Evolutionary conservation across 2,888 invertebrate species (phyloP).

Genomic region (Lithophane ornitopus): DNA sequence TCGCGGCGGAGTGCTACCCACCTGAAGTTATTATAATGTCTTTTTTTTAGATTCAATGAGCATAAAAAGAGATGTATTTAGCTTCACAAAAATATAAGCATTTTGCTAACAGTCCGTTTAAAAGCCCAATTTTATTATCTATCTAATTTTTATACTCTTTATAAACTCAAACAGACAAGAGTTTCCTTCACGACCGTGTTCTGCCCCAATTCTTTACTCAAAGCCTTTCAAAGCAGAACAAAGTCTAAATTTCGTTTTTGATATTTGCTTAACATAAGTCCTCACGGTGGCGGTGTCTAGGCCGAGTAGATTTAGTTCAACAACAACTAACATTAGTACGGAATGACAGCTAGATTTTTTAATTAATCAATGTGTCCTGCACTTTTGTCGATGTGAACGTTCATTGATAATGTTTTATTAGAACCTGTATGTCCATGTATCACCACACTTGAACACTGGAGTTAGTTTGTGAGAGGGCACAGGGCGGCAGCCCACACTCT

Average conservation of each 20-base stretch:
- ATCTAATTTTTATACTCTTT: constrained; percentile 19
- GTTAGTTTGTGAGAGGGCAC: constrained; percentile 75
- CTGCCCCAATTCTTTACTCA: constrained; percentile 83
- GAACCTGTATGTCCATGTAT: constrained; percentile 89
- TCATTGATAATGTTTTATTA: constrained; percentile 86
- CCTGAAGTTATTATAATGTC: neutral
- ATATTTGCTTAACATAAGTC: constrained; percentile 87
- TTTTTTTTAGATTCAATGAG: neutral
- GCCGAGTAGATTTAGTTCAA: constrained; percentile 87
- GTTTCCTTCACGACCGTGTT: constrained; percentile 83
- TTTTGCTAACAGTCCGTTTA: constrained; percentile 9
- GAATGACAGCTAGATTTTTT: constrained; percentile 89
- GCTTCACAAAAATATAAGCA: constrained; percentile 5
- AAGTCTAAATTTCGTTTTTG: constrained; percentile 91
- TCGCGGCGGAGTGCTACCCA: too few species aligned
- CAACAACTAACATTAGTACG: constrained; percentile 83
- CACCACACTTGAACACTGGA: constrained; percentile 86
- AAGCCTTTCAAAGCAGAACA: constrained; percentile 87
- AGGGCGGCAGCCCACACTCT: constrained; percentile 80
- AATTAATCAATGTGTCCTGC: constrained; percentile 83
- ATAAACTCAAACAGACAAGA: constrained; percentile 63
- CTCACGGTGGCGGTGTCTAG: constrained; percentile 90
- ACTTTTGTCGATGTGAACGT: constrained; percentile 88
- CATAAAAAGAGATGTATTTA: neutral
- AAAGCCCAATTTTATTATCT: constrained; percentile 46